Evolutionary conservation across 2,888 invertebrate species (phyloP).

Genomic region (Ornithoptera priamus): DNA sequence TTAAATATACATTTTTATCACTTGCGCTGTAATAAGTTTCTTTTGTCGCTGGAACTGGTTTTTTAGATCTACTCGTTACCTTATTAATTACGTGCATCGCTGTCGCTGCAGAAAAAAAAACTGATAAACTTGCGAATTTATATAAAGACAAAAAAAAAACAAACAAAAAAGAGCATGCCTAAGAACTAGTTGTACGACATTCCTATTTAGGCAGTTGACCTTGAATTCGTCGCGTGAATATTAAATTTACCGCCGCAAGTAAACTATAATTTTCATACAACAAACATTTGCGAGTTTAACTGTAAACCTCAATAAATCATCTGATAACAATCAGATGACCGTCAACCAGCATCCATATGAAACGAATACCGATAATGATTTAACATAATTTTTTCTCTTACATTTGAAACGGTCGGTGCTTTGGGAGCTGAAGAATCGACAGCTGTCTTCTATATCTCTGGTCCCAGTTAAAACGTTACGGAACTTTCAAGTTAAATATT

Average conservation of each 20-base stretch:
- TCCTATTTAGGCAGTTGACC: conserved; percentile 39
- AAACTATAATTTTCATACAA: conserved; percentile 15
- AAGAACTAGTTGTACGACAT: conserved; percentile 40
- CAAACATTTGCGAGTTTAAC: conserved; percentile 25
- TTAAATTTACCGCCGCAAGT: conserved; percentile 32
- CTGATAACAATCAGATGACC: conserved; percentile 21
- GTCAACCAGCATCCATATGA: conserved; percentile 1
- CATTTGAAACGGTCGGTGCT: conserved; percentile 14
- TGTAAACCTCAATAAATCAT: conserved; percentile 29
- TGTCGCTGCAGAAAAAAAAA: conserved; percentile 22
- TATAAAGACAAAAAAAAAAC: conserved; percentile 8
- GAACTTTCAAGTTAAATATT: background rate
- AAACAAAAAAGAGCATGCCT: conserved; percentile 26
- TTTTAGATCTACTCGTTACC: conserved; percentile 10
- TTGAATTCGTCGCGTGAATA: conserved; percentile 37
- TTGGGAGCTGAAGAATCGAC: conserved; percentile 6
- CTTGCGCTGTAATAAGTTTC: no score
- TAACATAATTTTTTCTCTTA: conserved; percentile 14
- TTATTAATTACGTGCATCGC: conserved; percentile 10
- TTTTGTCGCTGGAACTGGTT: background rate
- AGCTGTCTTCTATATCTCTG: background rate
- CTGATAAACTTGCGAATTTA: conserved; percentile 14
- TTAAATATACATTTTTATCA: no score
- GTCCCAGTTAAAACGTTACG: background rate
- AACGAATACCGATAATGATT: conserved; percentile 25